A percentile compares a stretch with the other conserved stretches of the same genome.
These are phyloP conservation scores for Anoplopoma fimbria DNA, from an alignment of 2,113 vertebrate species.

Conservation along the genomic window DNA sequence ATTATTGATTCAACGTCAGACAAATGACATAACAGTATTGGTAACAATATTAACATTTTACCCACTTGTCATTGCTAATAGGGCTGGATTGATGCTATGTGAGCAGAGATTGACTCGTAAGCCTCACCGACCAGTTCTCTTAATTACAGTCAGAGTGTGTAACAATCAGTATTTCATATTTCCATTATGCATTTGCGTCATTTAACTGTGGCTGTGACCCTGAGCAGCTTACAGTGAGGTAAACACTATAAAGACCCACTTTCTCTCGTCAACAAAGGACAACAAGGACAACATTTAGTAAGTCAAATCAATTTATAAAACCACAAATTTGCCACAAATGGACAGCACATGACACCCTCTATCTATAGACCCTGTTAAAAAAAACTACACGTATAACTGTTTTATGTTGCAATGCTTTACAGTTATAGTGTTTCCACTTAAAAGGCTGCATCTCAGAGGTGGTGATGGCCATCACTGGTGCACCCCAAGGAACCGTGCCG, in stretches of 20 bases:
- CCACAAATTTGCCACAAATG: not conserved
- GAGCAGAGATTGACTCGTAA: constrained; percentile 9
- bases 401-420: not conserved
- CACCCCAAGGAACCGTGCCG: not conserved
- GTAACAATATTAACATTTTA: constrained; percentile 33
- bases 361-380: not conserved
- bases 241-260: not conserved
- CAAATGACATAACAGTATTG: constrained; percentile 1
- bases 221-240: not conserved
- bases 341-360: not conserved
- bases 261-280: not conserved
- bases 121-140: not conserved
- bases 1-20: constrained; percentile 21
- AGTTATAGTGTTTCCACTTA: not conserved
- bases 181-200: not conserved
- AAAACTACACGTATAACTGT: not conserved
- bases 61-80: constrained; percentile 30
- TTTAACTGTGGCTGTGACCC: not conserved
- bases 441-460: not conserved
- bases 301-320: not conserved
- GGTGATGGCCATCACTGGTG: not conserved
- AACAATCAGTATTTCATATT: not conserved
- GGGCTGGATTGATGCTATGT: constrained; percentile 30
- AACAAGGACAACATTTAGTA: not conserved
- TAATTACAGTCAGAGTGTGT: not conserved